A percentile compares a stretch with the other conserved stretches of the same genome.
Conservation (phyloP, 1,140 invertebrate genomes). For the Laupala kohalensis region DNA sequence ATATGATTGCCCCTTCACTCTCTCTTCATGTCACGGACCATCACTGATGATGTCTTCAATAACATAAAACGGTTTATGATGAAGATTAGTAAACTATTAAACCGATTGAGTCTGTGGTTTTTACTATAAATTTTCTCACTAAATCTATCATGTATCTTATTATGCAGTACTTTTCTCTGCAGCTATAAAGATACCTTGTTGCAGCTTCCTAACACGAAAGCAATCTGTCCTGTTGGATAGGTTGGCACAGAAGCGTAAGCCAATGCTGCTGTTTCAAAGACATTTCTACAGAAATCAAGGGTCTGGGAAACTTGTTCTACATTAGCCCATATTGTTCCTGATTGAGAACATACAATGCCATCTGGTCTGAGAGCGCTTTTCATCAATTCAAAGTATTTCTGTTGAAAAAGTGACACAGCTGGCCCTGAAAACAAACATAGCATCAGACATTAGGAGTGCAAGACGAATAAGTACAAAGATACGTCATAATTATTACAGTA, state of each 20-base stretch:
- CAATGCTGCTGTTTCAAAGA: slow-evolving; percentile 65
- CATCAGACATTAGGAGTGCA: too few relatives aligned
- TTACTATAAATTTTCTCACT: too few relatives aligned
- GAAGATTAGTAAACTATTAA: neutral
- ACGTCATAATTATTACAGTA: too few relatives aligned
- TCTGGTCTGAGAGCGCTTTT: slow-evolving; percentile 64
- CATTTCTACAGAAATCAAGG: slow-evolving; percentile 51
- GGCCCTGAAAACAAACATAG: slow-evolving; percentile 33
- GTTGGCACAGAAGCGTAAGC: slow-evolving; percentile 77
- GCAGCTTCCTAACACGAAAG: slow-evolving; percentile 71
- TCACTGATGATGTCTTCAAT: too few relatives aligned
- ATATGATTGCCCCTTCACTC: too few relatives aligned
- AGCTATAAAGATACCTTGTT: slow-evolving; percentile 33
- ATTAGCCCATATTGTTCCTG: slow-evolving; percentile 83
- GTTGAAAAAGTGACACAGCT: slow-evolving; percentile 50
- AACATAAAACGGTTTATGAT: too few relatives aligned
- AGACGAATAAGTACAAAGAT: too few relatives aligned
- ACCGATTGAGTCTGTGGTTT: neutral
- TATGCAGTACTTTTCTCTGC: too few relatives aligned
- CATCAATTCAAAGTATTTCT: slow-evolving; percentile 80
- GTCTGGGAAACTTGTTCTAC: slow-evolving; percentile 63
- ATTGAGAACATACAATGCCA: slow-evolving; percentile 89
- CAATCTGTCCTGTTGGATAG: slow-evolving; percentile 92
- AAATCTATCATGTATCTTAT: too few relatives aligned
- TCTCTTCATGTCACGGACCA: too few relatives aligned